Evolutionary conservation across 2,888 invertebrate species (phyloP).

Genomic region (Ectobius pallidus): DNA sequence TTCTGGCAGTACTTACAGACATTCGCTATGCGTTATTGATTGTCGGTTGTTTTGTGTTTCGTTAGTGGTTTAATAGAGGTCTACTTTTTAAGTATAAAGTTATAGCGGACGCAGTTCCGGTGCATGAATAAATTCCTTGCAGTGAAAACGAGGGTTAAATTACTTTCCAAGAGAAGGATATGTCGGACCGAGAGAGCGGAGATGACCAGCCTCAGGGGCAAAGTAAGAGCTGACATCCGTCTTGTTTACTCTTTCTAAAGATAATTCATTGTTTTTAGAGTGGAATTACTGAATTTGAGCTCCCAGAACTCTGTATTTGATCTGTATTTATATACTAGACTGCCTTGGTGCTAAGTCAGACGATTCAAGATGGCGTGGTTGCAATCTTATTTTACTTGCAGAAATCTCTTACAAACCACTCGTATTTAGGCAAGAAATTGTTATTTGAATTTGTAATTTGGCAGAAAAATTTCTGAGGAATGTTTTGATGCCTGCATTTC

Average conservation of each 20-base stretch:
- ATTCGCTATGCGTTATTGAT: neutral
- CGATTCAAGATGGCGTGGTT: conserved; percentile 45
- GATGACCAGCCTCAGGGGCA: conserved; percentile 53
- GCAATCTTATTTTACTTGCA: conserved; percentile 36
- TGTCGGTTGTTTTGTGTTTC: neutral
- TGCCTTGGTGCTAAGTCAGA: conserved; percentile 40
- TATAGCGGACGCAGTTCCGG: conserved; percentile 40
- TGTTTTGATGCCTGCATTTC: too few species aligned
- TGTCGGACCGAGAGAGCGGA: conserved; percentile 54
- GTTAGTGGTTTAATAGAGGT: conserved; percentile 28
- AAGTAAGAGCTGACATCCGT: conserved; percentile 49
- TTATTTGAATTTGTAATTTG: neutral
- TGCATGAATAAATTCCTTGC: conserved; percentile 44
- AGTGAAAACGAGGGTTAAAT: conserved; percentile 47
- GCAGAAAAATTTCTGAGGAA: too few species aligned
- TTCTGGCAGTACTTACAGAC: neutral
- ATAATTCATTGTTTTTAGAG: conserved; percentile 15
- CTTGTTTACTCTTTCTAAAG: conserved; percentile 37
- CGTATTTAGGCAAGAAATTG: neutral
- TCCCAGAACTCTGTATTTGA: conserved; percentile 14
- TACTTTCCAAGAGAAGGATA: conserved; percentile 45
- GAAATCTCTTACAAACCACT: neutral
- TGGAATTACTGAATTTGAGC: conserved; percentile 27
- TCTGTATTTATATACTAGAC: conserved; percentile 21
- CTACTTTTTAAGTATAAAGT: conserved; percentile 37